Evolutionary conservation across 2,113 vertebrate species (phyloP).

Genomic region (Albula glossodonta): DNA sequence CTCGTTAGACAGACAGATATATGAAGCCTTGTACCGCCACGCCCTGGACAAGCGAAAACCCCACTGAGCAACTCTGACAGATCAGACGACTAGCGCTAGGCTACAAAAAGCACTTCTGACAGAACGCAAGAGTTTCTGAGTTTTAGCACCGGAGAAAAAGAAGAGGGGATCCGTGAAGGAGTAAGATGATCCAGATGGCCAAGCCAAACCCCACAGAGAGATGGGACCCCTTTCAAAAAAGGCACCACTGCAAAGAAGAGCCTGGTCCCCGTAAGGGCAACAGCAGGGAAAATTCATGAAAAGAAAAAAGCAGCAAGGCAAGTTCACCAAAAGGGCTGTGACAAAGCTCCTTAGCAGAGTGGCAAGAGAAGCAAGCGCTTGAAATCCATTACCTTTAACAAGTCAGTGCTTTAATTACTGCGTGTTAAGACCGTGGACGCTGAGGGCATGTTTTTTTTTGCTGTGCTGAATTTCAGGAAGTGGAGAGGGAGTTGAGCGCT

Average conservation of each 20-base stretch:
- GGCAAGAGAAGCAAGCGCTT: background rate
- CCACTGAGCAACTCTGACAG: background rate
- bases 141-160: background rate
- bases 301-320: background rate
- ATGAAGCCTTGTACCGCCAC: background rate
- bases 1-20: background rate
- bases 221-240: background rate
- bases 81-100: background rate
- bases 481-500: too few species aligned
- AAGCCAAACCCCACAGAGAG: background rate
- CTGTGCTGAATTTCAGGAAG: too few species aligned
- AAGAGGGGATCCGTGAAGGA: background rate
- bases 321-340: background rate
- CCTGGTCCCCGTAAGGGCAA: too few species aligned
- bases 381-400: background rate
- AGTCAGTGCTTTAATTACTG: background rate
- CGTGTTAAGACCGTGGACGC: background rate
- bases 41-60: background rate
- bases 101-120: background rate
- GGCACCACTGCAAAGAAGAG: background rate
- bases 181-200: background rate
- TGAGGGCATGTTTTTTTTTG: background rate
- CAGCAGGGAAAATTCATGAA: background rate
- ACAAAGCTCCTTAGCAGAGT: background rate
- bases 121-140: background rate